Percentiles rank a stretch among this genome's conserved stretches.
phyloP scores from a whole-genome alignment of 2,888 invertebrate genomes.

The Drosophila cognata region DNA sequence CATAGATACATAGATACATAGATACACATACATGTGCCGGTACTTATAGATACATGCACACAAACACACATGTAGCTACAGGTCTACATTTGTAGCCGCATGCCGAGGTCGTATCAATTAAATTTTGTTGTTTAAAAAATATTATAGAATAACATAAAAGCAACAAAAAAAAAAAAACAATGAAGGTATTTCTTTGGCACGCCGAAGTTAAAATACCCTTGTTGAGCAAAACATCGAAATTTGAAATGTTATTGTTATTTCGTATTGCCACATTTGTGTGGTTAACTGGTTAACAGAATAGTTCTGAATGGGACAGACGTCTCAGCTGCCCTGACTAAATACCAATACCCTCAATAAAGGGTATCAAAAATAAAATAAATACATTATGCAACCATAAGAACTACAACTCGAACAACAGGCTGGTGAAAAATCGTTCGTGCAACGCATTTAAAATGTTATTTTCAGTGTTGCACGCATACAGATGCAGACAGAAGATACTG shows the following conservation, averaged over 20 bases:
- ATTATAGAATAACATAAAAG: constrained; percentile 21
- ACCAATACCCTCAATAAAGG: background rate
- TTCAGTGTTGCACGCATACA: constrained; percentile 4
- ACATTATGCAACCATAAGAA: background rate
- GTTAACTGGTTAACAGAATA: background rate
- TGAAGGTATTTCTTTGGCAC: background rate
- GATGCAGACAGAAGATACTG: background rate
- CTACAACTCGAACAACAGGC: constrained; percentile 10
- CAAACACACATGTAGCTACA: background rate
- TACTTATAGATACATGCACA: constrained; percentile 2
- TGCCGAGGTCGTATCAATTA: constrained; percentile 66
- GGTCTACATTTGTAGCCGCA: constrained; percentile 25
- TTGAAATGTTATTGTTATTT: no score
- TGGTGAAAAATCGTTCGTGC: constrained; percentile 15
- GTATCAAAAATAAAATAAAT: background rate
- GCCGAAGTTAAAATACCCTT: background rate
- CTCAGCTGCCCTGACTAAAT: background rate
- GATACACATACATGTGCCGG: constrained; percentile 10
- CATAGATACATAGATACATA: background rate
- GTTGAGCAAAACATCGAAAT: background rate
- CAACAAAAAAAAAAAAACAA: constrained; percentile 5
- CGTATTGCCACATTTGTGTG: background rate
- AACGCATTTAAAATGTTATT: constrained; percentile 29
- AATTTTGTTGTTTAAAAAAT: constrained; percentile 28
- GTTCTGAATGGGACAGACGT: background rate